phyloP scores from a whole-genome alignment of 2,888 invertebrate genomes.

The Nipponacmea schrenckii region DNA sequence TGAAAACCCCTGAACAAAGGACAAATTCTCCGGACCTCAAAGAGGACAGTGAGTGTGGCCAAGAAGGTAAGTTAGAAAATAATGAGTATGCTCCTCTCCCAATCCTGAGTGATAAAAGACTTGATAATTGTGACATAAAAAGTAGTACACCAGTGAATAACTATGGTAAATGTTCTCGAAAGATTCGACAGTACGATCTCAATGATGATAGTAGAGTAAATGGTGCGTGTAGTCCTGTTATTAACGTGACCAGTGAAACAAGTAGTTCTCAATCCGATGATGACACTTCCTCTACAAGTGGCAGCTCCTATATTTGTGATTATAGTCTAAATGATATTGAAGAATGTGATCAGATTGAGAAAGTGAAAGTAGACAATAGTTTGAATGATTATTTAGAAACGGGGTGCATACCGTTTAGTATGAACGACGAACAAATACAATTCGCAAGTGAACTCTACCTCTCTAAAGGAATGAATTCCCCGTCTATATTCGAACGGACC shows the following conservation, averaged over 20 bases:
- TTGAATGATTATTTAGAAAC: constrained; percentile 7
- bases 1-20: not conserved
- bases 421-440: constrained; percentile 33
- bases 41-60: not conserved
- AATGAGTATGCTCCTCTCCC: not conserved
- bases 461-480: constrained; percentile 47
- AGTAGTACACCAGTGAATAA: constrained; percentile 5
- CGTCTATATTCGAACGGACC: constrained; percentile 40
- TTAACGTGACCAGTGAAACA: not conserved
- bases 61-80: constrained; percentile 1
- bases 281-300: constrained; percentile 22
- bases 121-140: not conserved
- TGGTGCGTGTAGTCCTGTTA: not conserved
- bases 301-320: constrained; percentile 26
- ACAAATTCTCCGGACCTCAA: too few relatives aligned
- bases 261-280: constrained; percentile 17
- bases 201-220: constrained; percentile 6
- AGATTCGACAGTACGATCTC: not conserved
- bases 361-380: not conserved
- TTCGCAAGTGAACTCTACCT: constrained; percentile 53
- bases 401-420: constrained; percentile 8
- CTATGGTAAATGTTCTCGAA: not conserved
- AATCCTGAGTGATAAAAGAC: constrained; percentile 3
- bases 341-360: constrained; percentile 3
- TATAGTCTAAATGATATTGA: constrained; percentile 12